Conservation (phyloP, 2,888 invertebrate species). For the Platycheirus albimanus region DNA sequence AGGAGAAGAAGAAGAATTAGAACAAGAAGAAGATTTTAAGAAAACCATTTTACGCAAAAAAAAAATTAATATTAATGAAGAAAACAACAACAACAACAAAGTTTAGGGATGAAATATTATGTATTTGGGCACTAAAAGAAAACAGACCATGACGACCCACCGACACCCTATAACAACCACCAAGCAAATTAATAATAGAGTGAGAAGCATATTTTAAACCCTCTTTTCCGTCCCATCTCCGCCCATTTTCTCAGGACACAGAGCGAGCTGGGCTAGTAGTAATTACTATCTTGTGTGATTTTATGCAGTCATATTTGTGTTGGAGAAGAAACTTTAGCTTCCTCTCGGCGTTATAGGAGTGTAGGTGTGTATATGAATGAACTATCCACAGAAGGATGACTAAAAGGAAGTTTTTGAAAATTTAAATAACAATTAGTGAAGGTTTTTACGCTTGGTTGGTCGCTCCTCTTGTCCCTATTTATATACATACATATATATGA, state of each 20-base stretch:
- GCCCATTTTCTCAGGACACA: no score
- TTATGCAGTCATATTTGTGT: slow-evolving; percentile 1
- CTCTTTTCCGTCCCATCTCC: no score
- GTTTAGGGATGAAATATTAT: slow-evolving; percentile 3
- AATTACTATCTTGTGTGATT: slow-evolving; percentile 1
- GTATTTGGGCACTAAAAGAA: not conserved
- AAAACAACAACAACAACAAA: slow-evolving; percentile 25
- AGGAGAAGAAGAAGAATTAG: not conserved
- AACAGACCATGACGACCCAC: not conserved
- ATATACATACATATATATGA: no score
- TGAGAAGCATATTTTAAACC: not conserved
- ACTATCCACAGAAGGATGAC: not conserved
- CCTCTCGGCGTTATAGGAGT: no score
- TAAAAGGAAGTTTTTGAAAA: not conserved
- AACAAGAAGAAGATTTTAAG: slow-evolving; percentile 8
- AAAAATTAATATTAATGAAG: slow-evolving; percentile 52
- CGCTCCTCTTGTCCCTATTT: no score
- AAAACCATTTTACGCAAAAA: slow-evolving; percentile 34
- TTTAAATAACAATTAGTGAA: not conserved
- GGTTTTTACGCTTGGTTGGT: not conserved
- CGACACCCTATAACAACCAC: not conserved
- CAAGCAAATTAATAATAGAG: not conserved
- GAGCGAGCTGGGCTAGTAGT: no score
- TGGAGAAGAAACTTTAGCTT: not conserved
- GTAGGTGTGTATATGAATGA: not conserved